These are phyloP conservation scores for Scotopteryx bipunctaria DNA, from an alignment of 2,888 invertebrate genomes.

Conservation along the genomic window DNA sequence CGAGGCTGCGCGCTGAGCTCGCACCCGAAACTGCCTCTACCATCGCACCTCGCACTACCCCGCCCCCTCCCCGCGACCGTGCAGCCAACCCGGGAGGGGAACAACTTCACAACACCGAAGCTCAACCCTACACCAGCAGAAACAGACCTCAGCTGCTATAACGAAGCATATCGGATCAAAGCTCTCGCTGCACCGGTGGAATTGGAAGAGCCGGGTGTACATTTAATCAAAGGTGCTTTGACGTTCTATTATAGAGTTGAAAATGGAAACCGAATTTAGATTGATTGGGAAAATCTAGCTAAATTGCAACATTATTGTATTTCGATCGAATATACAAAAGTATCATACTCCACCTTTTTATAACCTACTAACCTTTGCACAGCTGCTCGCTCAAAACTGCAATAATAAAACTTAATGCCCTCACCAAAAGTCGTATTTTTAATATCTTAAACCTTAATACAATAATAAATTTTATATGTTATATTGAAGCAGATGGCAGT, in stretches of 20 bases:
- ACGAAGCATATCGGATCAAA: slow-evolving; percentile 34
- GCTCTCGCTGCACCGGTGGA: slow-evolving; percentile 33
- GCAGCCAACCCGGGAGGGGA: slow-evolving; percentile 23
- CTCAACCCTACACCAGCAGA: slow-evolving; percentile 36
- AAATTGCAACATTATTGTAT: too few relatives aligned
- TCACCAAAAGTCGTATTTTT: too few relatives aligned
- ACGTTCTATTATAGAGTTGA: slow-evolving; percentile 38
- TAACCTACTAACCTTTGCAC: neutral
- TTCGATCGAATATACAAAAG: neutral
- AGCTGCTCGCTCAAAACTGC: too few relatives aligned
- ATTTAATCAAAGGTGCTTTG: slow-evolving; percentile 40
- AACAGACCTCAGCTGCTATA: slow-evolving; percentile 31
- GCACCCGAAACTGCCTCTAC: slow-evolving; percentile 50
- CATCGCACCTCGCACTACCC: slow-evolving; percentile 38
- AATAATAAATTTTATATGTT: too few relatives aligned
- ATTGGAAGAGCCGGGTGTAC: slow-evolving; percentile 32
- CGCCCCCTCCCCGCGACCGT: slow-evolving; percentile 24
- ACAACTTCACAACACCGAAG: slow-evolving; percentile 31
- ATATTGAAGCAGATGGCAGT: too few relatives aligned
- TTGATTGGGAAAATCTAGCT: slow-evolving; percentile 15
- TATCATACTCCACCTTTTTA: neutral
- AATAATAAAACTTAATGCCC: too few relatives aligned
- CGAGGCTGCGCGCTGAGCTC: slow-evolving; percentile 71
- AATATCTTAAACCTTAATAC: too few relatives aligned
- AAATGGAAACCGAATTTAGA: slow-evolving; percentile 32